Base-by-base conservation (phyloP, 2,888 invertebrate species). In the Caenorhabditis wallacei region DNA sequence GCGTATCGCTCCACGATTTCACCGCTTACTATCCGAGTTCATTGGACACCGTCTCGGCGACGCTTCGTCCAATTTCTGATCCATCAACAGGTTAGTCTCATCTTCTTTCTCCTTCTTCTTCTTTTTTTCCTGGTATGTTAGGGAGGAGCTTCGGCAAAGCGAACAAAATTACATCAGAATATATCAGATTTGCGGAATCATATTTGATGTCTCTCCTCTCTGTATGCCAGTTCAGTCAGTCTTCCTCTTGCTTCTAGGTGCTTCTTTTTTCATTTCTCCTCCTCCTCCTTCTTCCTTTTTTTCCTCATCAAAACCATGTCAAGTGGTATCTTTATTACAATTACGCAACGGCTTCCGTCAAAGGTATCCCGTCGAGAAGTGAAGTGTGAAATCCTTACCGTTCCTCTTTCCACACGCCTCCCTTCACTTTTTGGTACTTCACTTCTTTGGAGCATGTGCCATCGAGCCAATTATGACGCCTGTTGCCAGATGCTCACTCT, bases 1-100 rank as follows among this genome's bases (percentile, higher is more conserved):
- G 82, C 13, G 81, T 81, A 13, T 82, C 85, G 20, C 84, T 87
- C 4, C 85, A 86, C 54, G 88, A 88, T 64, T 88, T 87, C 84
- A 80, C 86, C 37, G 79, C 86, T 26, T 87, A 86, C 63, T 88
- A 88, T 54, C 84, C 84, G 7, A 63, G 76, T 20, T 82, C 87
- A 11, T 64, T 87, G 46, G 88, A 88, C 30, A 84, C 86, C 1
- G 85, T 88, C 48, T 83, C 86, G 0, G 85, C 88, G 1, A 72
- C 75, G 7, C 84, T 88, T 37, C 81, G 88, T 35, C 86, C 88
- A 1, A 81, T 88, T 20, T 87, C 84, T 16, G 85, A 85, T 70
- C 69, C 80, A 51, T 72, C 84, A 2, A 56, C 82, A 79, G 82
- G 82, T 83, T 35, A 20, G 75, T 61, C n/a, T 37, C 53, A n/a